phyloP scores from a whole-genome alignment of 2,113 vertebrate species.

The Syrmaticus mikado region DNA sequence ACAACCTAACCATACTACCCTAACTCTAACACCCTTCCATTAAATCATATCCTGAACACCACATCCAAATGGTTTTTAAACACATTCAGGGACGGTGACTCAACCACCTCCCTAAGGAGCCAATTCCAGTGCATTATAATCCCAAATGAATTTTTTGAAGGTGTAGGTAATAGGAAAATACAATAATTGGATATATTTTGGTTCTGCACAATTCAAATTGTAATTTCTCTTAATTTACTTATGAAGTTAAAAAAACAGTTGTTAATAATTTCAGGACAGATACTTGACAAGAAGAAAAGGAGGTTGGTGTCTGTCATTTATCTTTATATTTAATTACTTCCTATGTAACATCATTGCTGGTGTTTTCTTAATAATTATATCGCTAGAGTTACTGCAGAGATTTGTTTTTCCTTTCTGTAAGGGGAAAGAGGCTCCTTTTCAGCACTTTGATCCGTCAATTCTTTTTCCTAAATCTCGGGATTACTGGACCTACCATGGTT shows the following conservation, averaged over 20 bases:
- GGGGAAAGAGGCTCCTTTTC: slow-evolving; percentile 89
- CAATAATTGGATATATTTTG: neutral
- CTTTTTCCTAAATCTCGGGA: slow-evolving; percentile 89
- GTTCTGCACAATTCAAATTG: neutral
- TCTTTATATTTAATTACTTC: neutral
- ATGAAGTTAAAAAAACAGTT: neutral
- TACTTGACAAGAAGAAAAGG: neutral
- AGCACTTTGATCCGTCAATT: slow-evolving; percentile 85
- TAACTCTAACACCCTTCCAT: too few species aligned
- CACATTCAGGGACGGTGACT: too few species aligned
- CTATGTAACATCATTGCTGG: neutral
- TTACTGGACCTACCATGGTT: slow-evolving; percentile 96
- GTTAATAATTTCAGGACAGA: neutral
- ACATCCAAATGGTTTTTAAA: too few species aligned
- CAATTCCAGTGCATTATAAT: neutral
- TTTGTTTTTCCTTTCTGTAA: slow-evolving; percentile 61
- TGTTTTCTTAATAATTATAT: neutral
- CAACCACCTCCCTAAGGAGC: too few species aligned
- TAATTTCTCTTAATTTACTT: neutral
- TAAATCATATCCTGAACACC: too few species aligned
- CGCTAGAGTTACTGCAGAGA: neutral
- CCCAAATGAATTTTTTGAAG: neutral
- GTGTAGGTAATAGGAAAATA: neutral
- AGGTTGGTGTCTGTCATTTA: neutral
- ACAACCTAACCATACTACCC: too few species aligned